Evolutionary conservation across 2,113 vertebrate genomes (phyloP), one percentile per base, ranked within the genome.

Genomic region (Prunella himalayana): DNA sequence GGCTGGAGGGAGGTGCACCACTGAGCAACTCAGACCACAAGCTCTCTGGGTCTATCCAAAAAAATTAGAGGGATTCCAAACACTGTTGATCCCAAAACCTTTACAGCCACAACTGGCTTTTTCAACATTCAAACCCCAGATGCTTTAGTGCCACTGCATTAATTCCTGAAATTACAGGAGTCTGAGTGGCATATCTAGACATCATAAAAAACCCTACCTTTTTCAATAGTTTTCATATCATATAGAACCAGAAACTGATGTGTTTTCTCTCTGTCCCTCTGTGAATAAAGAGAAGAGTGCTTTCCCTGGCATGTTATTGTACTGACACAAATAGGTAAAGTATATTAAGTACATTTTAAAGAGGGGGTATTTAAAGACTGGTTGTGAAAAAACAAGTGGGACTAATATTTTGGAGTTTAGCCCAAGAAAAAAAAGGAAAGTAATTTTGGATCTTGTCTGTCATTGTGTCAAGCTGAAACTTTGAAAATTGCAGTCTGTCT

Each of bases 11-110:
- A 75, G 51, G 33, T 42, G 11, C 24, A 18, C 31, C 8, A 9
- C 70, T 39, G n/a, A 82, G 37, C 70, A 83, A 33, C 18, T 17
- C 54, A 77, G n/a, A 57, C 63, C 85, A 80, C 5, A 3, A 69
- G 20, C 7, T 71, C 30, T 68, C 56, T 2, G 0, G 20, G 17
- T 49, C 15, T 66, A 17, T 20, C 35, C 20, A 56, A 60, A 86
- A 88, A 64, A 88, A 88, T 70, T 37, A 83, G 50, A 92, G 33
- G 18, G 27, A 79, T 91, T 56, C 44, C 50, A 70, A 80, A 69
- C 0, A 4, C n/a, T 39, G 63, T 17, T 50, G 54, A 37, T 61
- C n/a, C 27, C 61, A 35, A 78, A 86, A 59, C 37, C 51, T 68
- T 82, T 73, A 73, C 35, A 69, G 42, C 27, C 64, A 51, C 76